Base-by-base conservation (phyloP, 2,888 invertebrate genomes). In the Drosophila bunnanda region DNA sequence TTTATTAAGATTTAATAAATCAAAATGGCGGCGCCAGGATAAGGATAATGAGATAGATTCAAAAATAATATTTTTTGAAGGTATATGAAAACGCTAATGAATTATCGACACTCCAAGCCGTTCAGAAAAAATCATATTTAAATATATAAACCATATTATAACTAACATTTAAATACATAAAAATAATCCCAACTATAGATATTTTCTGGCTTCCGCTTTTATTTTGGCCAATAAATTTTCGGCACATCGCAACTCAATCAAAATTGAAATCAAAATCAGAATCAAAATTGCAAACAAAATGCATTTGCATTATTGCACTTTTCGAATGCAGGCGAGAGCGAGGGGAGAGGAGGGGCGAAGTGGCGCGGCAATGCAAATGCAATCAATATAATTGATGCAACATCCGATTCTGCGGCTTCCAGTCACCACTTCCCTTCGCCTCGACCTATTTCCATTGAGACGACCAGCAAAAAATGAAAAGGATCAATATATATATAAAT, bases 341-440 rank as follows among this genome's bases (percentile, higher is more conserved):
- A 36, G 48, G 48, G 50, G 22, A 7, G 9, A 25, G 34, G 13
- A 13, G 44, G n/a, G 25, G 32, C 20, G 13, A 17, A 22, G 64
- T 48, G 56, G 69, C 22, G 41, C 48, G 50, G 36, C 48, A 67
- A 61, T 72, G 88, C 70, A 89, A 89, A 88, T 84, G 83, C 89
- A 89, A 83, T 83, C 88, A 89, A 85, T 88, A 89, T 83, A 83
- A 83, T 89, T 83, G 83, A 83, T 89, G 73, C 50, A 69, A 48
- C 74, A 58, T 58, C 46, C 53, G 39, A 50, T 56, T 43, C 44
- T 48, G 59, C 48, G 68, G 55, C 62, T 39, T 39, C 46, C n/a
- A 25, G 43, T n/a, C 17, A 12, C 28, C 39, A 6, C 46, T 10
- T n/a, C 30, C 50, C 15, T 15, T 50, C 20, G 32, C 22, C 9